Percentiles rank a stretch among this genome's conserved stretches.
These are phyloP conservation scores for Setipinna tenuifilis DNA, from an alignment of 2,797 vertebrate genomes.

Conservation along the genomic window DNA sequence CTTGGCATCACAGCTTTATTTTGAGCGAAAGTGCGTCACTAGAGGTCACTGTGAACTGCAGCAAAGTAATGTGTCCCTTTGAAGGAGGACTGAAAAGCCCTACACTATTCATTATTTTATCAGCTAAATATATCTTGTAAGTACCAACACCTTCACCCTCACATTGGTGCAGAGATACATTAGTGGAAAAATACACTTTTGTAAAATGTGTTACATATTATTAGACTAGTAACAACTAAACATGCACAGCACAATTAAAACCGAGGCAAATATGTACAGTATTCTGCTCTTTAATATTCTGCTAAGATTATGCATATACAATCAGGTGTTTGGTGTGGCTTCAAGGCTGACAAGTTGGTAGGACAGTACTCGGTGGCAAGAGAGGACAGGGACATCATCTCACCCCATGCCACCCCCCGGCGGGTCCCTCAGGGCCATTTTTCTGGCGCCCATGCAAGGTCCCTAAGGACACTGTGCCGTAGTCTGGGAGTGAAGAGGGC, in stretches of 20 bases:
- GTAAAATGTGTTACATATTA: not conserved
- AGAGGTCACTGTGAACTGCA: slow-evolving; percentile 21
- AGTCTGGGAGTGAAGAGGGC: not conserved
- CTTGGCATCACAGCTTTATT: not conserved
- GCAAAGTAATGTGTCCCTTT: not conserved
- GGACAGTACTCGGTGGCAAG: no score
- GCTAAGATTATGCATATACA: no score
- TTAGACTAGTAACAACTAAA: not conserved
- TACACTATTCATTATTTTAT: not conserved
- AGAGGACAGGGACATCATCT: no score
- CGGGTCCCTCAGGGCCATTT: not conserved
- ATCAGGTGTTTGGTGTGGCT: no score
- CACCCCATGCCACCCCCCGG: no score
- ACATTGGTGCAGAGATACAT: not conserved
- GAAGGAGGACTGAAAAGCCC: not conserved
- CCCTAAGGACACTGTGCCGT: not conserved
- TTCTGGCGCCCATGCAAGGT: not conserved
- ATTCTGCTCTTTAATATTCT: no score
- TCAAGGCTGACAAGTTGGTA: no score
- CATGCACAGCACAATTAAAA: not conserved
- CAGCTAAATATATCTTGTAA: not conserved
- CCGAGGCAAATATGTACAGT: no score
- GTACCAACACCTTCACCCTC: not conserved
- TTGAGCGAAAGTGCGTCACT: slow-evolving; percentile 10
- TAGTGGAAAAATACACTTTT: not conserved